These are phyloP conservation scores for Nerophis ophidion DNA, from an alignment of 2,113 vertebrate genomes.

Conservation along the genomic window DNA sequence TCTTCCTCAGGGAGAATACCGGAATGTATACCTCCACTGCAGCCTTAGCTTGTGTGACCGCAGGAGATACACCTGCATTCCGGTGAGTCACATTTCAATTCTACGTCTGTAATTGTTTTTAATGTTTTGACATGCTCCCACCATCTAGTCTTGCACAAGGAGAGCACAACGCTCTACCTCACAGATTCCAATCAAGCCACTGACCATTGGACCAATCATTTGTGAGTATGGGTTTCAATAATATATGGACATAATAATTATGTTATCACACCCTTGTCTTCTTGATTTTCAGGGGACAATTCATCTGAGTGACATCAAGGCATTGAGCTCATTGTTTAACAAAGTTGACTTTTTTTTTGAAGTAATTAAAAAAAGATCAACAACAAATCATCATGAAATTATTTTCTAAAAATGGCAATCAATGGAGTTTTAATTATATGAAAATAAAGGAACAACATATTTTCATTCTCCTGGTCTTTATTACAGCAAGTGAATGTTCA, in stretches of 20 bases:
- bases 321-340: too few relatives aligned
- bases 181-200: not conserved
- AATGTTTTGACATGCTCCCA: not conserved
- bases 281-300: constrained; percentile 28
- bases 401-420: too few relatives aligned
- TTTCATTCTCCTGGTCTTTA: too few relatives aligned
- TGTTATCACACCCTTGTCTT: constrained; percentile 1
- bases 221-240: constrained; percentile 32
- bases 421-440: too few relatives aligned
- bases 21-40: constrained; percentile 42
- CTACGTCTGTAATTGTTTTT: not conserved
- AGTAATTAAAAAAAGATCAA: too few relatives aligned
- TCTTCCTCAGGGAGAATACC: constrained; percentile 19
- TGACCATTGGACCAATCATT: constrained; percentile 47
- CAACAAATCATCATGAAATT: too few relatives aligned
- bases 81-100: constrained; percentile 27
- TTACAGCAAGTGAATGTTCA: too few relatives aligned
- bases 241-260: not conserved
- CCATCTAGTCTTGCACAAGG: constrained; percentile 20
- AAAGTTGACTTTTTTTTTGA: too few relatives aligned
- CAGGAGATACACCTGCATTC: constrained; percentile 14
- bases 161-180: constrained; percentile 37
- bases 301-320: constrained; percentile 3
- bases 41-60: constrained; percentile 40
- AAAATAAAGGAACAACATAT: too few relatives aligned